phyloP scores from a whole-genome alignment of 1,140 invertebrate species.

The Apis florea region DNA sequence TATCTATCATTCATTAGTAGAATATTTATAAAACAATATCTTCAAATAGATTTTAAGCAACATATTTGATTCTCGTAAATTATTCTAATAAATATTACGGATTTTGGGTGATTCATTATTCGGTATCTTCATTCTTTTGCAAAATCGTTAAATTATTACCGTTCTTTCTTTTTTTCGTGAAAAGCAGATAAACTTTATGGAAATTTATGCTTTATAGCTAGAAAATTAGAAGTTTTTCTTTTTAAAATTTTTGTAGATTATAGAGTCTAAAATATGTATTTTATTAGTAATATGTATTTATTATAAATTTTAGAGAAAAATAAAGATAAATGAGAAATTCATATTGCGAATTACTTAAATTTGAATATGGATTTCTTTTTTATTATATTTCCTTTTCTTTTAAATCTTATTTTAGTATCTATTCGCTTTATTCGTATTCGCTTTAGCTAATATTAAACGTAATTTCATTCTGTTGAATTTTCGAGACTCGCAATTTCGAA shows the following conservation, averaged over 20 bases:
- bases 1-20: constrained; percentile 58
- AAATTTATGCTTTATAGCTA: not conserved
- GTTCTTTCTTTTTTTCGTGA: not conserved
- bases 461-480: no score
- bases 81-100: constrained; percentile 34
- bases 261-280: no score
- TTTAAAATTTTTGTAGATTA: not conserved
- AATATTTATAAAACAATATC: constrained; percentile 51
- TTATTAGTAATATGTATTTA: no score
- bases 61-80: not conserved
- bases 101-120: constrained; percentile 24
- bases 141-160: constrained; percentile 10
- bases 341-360: not conserved
- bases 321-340: no score
- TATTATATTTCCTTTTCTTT: not conserved
- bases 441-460: no score
- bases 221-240: not conserved
- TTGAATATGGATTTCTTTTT: not conserved
- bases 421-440: no score
- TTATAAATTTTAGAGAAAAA: not conserved
- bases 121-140: not conserved
- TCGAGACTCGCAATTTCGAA: no score
- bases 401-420: no score
- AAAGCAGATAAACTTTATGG: not conserved
- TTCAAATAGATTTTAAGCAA: constrained; percentile 54